Conservation (phyloP, 2,797 vertebrate species). For the Xyrichtys novacula region DNA sequence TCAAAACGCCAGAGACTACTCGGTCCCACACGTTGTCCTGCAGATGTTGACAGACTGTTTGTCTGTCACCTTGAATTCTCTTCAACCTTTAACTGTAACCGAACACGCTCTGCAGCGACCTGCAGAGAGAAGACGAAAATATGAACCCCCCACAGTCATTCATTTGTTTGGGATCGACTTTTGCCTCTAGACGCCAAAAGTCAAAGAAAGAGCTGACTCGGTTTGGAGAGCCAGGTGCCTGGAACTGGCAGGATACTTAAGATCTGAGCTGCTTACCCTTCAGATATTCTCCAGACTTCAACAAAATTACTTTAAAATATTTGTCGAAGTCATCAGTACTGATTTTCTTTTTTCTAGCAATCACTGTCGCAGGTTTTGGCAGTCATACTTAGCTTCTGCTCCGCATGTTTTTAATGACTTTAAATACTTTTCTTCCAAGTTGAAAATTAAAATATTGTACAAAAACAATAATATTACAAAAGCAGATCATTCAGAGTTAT, state of each 20-base stretch:
- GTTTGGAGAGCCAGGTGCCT: slow-evolving; percentile 4
- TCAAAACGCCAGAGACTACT: not conserved
- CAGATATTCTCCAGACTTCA: no score
- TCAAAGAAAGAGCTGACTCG: not conserved
- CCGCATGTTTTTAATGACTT: no score
- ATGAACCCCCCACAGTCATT: slow-evolving; percentile 25
- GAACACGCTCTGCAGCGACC: slow-evolving; percentile 25
- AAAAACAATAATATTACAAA: no score
- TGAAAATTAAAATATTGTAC: no score
- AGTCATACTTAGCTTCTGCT: no score
- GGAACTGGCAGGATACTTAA: not conserved
- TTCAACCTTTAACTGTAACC: slow-evolving; percentile 38
- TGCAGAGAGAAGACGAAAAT: slow-evolving; percentile 23
- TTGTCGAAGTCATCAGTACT: no score
- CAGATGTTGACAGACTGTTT: slow-evolving; percentile 6
- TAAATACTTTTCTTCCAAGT: no score
- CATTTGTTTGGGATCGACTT: slow-evolving; percentile 37
- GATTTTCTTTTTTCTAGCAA: no score
- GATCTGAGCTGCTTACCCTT: slow-evolving; percentile 3
- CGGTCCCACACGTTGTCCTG: not conserved
- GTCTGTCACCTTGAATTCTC: slow-evolving; percentile 29
- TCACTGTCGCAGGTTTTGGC: no score
- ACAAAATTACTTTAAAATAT: no score
- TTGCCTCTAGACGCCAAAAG: slow-evolving; percentile 6
- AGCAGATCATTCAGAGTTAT: no score